Evolutionary conservation across 2,888 invertebrate species (phyloP).

Genomic region (Zaprionus bogoriensis): DNA sequence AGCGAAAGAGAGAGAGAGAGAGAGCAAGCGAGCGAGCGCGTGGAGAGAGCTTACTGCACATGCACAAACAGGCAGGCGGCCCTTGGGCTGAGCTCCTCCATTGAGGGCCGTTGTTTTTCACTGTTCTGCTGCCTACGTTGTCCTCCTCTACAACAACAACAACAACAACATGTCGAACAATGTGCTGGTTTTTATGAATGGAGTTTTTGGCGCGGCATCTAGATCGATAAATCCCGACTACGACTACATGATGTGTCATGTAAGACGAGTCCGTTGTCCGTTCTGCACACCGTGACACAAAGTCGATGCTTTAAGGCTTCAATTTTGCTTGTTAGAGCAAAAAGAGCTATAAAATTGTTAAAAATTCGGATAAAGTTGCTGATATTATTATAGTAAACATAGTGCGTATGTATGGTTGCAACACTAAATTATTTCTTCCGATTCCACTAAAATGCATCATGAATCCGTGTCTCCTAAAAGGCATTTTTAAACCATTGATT

Average conservation of each 20-base stretch:
- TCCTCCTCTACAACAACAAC: constrained; percentile 41
- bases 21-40: constrained; percentile 7
- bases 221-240: constrained; percentile 82
- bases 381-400: no score
- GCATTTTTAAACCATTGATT: no score
- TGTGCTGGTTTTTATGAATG: constrained; percentile 83
- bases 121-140: constrained; percentile 52
- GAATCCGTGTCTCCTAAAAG: no score
- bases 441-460: no score
- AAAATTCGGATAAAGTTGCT: no score
- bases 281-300: constrained; percentile 52
- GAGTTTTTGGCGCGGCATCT: constrained; percentile 80
- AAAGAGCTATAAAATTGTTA: no score
- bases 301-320: no score
- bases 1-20: constrained; percentile 7
- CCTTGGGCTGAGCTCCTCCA: constrained; percentile 20
- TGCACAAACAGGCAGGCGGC: constrained; percentile 46
- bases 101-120: constrained; percentile 53
- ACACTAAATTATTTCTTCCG: no score
- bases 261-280: constrained; percentile 13
- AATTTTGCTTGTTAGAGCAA: no score
- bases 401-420: no score
- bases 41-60: constrained; percentile 60
- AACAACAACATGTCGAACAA: constrained; percentile 64
- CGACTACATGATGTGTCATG: constrained; percentile 70